Base-by-base conservation (phyloP, 2,888 invertebrate genomes). In the Gryllus longicercus region DNA sequence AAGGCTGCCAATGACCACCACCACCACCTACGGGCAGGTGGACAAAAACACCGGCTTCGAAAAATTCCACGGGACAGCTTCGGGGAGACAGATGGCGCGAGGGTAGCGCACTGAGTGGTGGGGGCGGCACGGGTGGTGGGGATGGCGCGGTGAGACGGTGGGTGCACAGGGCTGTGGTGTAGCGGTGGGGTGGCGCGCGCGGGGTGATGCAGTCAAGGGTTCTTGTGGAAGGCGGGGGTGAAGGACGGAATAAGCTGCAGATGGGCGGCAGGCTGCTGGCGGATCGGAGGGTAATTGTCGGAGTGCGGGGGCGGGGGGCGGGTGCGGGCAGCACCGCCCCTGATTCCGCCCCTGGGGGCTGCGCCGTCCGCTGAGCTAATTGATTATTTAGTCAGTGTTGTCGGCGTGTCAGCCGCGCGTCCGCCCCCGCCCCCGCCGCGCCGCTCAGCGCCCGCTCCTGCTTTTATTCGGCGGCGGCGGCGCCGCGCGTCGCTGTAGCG, bases 11-110 rank as follows among this genome's bases (percentile, higher is more conserved):
- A 63, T 63, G 63, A n/a, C 63, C 16, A 38, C 38, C 38, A 38
- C 63, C 14, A 14, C n/a, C n/a, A n/a, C n/a, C n/a, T n/a, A 63
- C 16, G n/a, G 63, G 16, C 63, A 63, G 63, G 63, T 63, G 63
- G 63, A 63, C 63, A 18, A 63, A 63, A 63, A 63, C 63, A 63
- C 63, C 63, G 63, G n/a, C 63, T 63, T 38, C 16, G 63, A 63
- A 63, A 63, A 63, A 63, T 63, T 63, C 63, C 63, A n/a, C 63
- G 63, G 63, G 63, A 63, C 63, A 63, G 63, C 63, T 63, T n/a
- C 1, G 38, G 14, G 63, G 63, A 63, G 63, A 63, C 63, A 63
- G 63, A 63, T 63, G 63, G 63, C 63, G 63, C 8, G n/a, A n/a
- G 63, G 63, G 14, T 63, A 14, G 14, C n/a, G 63, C 8, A 63